Conservation (phyloP, 2,888 invertebrate species). For the Fabriciana adippe region DNA sequence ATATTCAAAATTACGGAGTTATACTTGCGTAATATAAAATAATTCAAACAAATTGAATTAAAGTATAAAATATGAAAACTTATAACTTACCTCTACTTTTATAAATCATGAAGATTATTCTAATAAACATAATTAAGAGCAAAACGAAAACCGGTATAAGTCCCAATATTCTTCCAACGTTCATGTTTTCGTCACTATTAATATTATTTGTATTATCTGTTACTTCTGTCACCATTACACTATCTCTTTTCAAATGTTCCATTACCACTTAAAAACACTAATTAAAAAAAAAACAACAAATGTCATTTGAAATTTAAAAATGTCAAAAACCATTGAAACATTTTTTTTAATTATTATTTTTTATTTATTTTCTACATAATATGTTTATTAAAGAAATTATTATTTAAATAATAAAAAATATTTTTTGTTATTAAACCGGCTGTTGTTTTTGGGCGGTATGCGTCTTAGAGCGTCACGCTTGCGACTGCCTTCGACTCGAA, state of each 20-base stretch:
- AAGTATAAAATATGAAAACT: neutral
- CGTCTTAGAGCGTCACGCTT: constrained; percentile 24
- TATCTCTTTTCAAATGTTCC: constrained; percentile 22
- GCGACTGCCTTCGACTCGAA: constrained; percentile 24
- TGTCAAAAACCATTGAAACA: neutral
- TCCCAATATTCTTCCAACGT: constrained; percentile 35
- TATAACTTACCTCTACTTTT: constrained; percentile 46
- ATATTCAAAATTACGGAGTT: too few species aligned
- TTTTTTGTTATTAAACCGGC: too few species aligned
- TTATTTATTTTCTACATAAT: neutral
- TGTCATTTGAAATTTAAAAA: too few species aligned
- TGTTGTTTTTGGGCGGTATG: constrained; percentile 5
- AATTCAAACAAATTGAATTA: neutral
- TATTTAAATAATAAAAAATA: too few species aligned
- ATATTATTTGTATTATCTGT: neutral
- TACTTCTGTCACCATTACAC: constrained; percentile 20
- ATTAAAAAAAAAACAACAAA: neutral
- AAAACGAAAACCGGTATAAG: constrained; percentile 62
- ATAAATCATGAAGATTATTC: constrained; percentile 63
- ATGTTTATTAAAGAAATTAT: neutral
- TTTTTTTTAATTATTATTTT: neutral
- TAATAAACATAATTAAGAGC: constrained; percentile 57
- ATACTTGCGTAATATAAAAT: too few species aligned
- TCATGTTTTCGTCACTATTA: constrained; percentile 16
- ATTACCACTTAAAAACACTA: constrained; percentile 4